Evolutionary conservation across 1,140 invertebrate genomes (phyloP).

Genomic region (Laupala kohalensis): DNA sequence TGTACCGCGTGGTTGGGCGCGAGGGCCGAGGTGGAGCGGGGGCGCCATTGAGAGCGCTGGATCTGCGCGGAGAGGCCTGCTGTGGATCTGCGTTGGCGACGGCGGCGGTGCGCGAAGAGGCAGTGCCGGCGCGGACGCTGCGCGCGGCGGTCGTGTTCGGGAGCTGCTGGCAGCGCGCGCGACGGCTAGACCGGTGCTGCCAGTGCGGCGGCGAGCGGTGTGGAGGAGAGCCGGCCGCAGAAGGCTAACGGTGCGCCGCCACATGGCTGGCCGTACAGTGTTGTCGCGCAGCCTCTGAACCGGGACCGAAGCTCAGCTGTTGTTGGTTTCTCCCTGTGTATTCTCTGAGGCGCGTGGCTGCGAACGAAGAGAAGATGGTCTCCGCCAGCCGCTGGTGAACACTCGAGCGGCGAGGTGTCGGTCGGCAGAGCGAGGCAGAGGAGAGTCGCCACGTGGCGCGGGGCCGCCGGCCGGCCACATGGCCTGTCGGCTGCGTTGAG

Average conservation of each 20-base stretch:
- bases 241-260: not conserved
- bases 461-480: not conserved
- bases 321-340: not conserved
- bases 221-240: not conserved
- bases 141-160: not conserved
- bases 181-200: no score
- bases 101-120: no score
- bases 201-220: no score
- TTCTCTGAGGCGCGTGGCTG: not conserved
- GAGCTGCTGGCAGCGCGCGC: not conserved
- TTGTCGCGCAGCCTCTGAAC: not conserved
- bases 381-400: not conserved
- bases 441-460: not conserved
- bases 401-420: not conserved
- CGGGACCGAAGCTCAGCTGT: no score
- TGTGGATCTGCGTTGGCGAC: no score
- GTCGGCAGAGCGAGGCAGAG: not conserved
- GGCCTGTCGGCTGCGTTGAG: not conserved
- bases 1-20: not conserved
- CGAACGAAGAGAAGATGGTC: not conserved
- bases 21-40: no score
- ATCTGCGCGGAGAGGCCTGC: not conserved
- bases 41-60: not conserved
- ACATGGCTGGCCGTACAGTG: not conserved
- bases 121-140: not conserved